Evolutionary conservation across 2,113 vertebrate genomes (phyloP), one percentile per base, ranked within the genome.

Genomic region (Grammomys surdaster): DNA sequence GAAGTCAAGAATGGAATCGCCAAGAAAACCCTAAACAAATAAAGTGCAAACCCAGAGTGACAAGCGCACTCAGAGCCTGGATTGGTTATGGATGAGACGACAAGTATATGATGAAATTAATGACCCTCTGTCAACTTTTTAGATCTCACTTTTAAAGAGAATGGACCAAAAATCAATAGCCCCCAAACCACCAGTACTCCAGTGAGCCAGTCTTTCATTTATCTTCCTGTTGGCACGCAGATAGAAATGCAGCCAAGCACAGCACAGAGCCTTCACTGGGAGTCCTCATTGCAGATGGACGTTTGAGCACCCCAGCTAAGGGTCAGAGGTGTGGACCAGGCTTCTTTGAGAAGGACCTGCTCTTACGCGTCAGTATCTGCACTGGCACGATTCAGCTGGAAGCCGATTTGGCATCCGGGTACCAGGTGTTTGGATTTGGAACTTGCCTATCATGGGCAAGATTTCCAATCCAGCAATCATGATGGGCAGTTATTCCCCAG

Each of bases 51-150:
- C 98, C 97, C 98, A 98, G 98, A 99, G 98, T 99, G 99, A 99
- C 99, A 99, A 98, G 98, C 97, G 98, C 98, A 98, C 98, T 98
- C 98, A 97, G 98, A 93, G 97, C 97, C 97, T 97, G 98, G 98
- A 99, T 98, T 99, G 98, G 98, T 99, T 99, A 99, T 99, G 98
- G 98, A 98, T 98, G 99, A 99, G 98, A 99, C 98, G 98, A 99
- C 98, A 98, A 99, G 98, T 98, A 98, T 99, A 99, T 99, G 99
- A 99, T 99, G 98, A 99, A 99, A 99, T 99, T 99, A 99, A 99
- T 99, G 98, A 99, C 98, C 99, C 98, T 99, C 98, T 99, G 99
- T 99, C 99, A 99, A 99, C 98, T 99, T 99, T 99, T 99, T 99
- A 99, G 99, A 99, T 99, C 99, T 99, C 99, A 98, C 98, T 99